These are phyloP conservation scores for Pangasius sanitwongsei DNA, from an alignment of 2,797 vertebrate genomes.

Conservation along the genomic window DNA sequence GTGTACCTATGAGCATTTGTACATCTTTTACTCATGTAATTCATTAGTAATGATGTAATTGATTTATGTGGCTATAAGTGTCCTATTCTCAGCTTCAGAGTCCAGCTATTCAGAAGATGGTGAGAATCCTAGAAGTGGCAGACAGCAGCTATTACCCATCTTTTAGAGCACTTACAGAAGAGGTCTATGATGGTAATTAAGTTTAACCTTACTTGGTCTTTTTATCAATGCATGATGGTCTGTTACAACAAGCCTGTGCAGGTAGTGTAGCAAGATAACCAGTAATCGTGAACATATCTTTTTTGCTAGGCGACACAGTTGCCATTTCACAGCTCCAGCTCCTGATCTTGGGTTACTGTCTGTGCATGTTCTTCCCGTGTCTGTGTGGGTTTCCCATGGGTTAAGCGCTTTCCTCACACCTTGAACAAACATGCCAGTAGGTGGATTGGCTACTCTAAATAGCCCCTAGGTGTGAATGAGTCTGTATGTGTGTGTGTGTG, in stretches of 20 bases:
- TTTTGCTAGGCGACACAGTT: neutral
- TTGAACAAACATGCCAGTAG: neutral
- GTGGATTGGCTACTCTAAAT: neutral
- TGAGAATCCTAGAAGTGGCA: conserved; percentile 76
- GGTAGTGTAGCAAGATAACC: neutral
- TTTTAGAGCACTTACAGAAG: conserved; percentile 71
- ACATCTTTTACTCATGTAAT: neutral
- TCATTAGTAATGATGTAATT: neutral
- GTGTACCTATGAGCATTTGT: conserved; percentile 25
- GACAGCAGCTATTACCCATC: conserved; percentile 82
- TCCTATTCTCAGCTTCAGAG: conserved; percentile 72
- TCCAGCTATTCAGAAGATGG: conserved; percentile 77
- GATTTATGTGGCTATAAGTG: neutral
- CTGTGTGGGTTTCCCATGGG: neutral
- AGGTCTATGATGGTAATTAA: conserved; percentile 75
- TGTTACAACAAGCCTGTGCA: neutral
- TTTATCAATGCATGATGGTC: neutral
- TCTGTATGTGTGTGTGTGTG: neutral
- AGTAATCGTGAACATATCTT: neutral
- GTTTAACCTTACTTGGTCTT: neutral
- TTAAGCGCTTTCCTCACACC: neutral
- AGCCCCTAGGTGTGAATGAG: neutral
- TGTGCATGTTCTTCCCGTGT: neutral
- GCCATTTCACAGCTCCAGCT: neutral
- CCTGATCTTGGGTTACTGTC: neutral